A percentile compares a stretch with the other conserved stretches of the same genome.
Evolutionary conservation across 1,140 invertebrate species (phyloP).

Genomic region (Bursaphelenchus mucronatus): DNA sequence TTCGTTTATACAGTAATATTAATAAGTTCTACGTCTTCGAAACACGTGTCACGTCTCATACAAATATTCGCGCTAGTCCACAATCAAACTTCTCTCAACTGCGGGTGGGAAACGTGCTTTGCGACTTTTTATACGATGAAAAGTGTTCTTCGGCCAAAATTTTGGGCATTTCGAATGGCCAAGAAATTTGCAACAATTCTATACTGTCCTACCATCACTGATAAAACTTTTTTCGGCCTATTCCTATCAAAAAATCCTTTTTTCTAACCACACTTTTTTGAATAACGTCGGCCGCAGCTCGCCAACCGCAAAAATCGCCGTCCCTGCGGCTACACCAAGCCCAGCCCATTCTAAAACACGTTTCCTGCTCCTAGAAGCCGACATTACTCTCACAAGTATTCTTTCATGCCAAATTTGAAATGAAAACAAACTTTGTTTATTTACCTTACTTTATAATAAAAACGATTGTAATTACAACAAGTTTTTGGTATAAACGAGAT

Average conservation of each 20-base stretch:
- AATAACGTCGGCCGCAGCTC: not conserved
- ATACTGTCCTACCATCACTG: not conserved
- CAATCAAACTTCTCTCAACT: too few species aligned
- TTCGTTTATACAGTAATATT: too few species aligned
- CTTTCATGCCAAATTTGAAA: conserved; percentile 2
- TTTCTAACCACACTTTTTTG: not conserved
- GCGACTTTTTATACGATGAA: too few species aligned
- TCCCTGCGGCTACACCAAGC: not conserved
- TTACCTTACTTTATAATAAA: not conserved
- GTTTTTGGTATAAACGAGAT: not conserved
- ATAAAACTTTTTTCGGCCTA: not conserved
- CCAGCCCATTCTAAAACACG: not conserved
- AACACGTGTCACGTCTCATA: too few species aligned
- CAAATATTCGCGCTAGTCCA: too few species aligned
- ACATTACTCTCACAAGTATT: conserved; percentile 1
- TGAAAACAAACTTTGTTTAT: not conserved
- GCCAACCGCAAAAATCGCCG: not conserved
- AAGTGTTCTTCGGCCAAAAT: too few species aligned
- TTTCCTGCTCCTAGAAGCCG: not conserved
- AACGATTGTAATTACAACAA: not conserved
- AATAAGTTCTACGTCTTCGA: too few species aligned
- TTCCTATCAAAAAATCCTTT: not conserved
- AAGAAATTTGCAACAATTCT: too few species aligned
- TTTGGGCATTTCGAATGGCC: too few species aligned
- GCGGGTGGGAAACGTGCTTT: too few species aligned